Conservation (phyloP, 2,797 vertebrate species). For the Channa striata region DNA sequence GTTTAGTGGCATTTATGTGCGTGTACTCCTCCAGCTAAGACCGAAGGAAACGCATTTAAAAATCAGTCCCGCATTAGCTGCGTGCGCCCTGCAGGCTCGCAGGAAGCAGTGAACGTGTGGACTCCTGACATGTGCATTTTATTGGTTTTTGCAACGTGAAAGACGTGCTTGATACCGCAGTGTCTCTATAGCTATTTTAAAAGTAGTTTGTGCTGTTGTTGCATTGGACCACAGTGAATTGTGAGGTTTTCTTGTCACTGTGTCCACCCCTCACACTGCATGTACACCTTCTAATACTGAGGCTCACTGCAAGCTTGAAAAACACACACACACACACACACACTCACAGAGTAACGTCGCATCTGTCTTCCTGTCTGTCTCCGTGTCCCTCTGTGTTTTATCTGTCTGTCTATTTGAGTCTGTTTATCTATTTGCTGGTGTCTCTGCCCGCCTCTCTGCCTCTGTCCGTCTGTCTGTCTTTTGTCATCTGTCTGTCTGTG, state of each 20-base stretch:
- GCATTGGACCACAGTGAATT: not conserved
- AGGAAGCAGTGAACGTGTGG: not conserved
- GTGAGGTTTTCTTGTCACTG: conserved; percentile 29
- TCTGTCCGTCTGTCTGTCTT: conserved; percentile 31
- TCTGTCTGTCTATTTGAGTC: conserved; percentile 58
- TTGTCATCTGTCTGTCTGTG: conserved; percentile 61
- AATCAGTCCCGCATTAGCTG: no score
- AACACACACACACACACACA: conserved; percentile 3
- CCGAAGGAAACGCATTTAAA: no score
- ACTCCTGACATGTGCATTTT: no score
- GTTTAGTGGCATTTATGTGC: no score
- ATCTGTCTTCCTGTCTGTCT: conserved; percentile 28
- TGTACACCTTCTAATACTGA: conserved; percentile 16
- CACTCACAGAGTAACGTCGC: no score
- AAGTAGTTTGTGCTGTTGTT: conserved; percentile 1
- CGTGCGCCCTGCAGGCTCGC: no score
- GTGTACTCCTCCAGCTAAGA: no score
- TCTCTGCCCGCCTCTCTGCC: conserved; percentile 37
- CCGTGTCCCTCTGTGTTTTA: conserved; percentile 35
- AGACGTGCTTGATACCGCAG: no score
- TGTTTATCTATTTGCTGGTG: conserved; percentile 54
- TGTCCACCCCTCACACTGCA: conserved; percentile 21
- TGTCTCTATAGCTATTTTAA: conserved; percentile 2
- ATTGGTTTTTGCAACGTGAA: no score
- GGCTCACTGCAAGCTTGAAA: conserved; percentile 32